Percentiles rank a stretch among this genome's conserved stretches.
These are phyloP conservation scores for Metallyticus violacea DNA, from an alignment of 2,888 invertebrate genomes.

Conservation along the genomic window DNA sequence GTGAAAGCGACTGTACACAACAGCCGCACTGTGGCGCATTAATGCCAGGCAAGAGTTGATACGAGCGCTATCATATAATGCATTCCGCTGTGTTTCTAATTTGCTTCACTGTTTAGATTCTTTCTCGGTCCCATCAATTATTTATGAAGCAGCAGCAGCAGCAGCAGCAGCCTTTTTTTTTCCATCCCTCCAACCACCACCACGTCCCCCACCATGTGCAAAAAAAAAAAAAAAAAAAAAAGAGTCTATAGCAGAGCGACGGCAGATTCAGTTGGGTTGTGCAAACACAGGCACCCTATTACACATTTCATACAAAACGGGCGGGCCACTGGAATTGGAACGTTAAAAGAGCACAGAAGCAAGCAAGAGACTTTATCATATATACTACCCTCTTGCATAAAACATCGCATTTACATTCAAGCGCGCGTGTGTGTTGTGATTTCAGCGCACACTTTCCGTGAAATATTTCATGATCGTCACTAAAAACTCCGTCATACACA, in stretches of 20 bases:
- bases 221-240: slow-evolving; percentile 1
- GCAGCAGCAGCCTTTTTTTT: too few species aligned
- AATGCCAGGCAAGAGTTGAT: slow-evolving; percentile 16
- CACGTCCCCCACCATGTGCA: background rate
- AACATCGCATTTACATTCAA: slow-evolving; percentile 19
- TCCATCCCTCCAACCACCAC: background rate
- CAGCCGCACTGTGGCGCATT: background rate
- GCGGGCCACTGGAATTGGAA: slow-evolving; percentile 5
- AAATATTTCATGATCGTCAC: background rate
- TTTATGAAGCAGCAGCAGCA: slow-evolving; percentile 9
- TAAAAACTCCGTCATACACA: background rate
- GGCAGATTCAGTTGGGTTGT: background rate
- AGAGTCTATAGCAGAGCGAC: background rate
- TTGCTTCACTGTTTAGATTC: slow-evolving; percentile 32
- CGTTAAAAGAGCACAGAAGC: slow-evolving; percentile 17
- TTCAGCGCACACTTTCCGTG: background rate
- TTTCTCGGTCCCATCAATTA: slow-evolving; percentile 23
- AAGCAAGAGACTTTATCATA: background rate
- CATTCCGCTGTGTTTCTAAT: slow-evolving; percentile 27
- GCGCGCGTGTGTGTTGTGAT: background rate
- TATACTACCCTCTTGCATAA: slow-evolving; percentile 20
- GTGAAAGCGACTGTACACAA: background rate
- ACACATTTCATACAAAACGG: slow-evolving; percentile 25
- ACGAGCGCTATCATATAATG: slow-evolving; percentile 26
- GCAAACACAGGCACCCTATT: slow-evolving; percentile 24